These are phyloP conservation scores for Opisthograptis luteolata DNA, from an alignment of 2,888 invertebrate genomes.

Conservation along the genomic window DNA sequence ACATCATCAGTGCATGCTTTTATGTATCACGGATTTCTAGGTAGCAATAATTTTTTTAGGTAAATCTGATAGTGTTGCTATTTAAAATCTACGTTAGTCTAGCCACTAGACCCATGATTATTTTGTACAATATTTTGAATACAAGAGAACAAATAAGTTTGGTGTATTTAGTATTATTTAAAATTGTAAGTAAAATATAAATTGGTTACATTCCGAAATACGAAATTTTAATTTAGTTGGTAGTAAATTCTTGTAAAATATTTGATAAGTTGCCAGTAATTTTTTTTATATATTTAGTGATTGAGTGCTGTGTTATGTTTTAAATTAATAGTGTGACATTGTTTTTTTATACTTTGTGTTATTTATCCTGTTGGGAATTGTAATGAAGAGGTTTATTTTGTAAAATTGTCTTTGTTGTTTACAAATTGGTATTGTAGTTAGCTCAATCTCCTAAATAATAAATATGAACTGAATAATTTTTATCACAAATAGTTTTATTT, in stretches of 20 bases:
- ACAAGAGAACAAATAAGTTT: conserved; percentile 18
- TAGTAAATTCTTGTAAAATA: conserved; percentile 30
- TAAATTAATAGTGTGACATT: conserved; percentile 50
- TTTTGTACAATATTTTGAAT: conserved; percentile 13
- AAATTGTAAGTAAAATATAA: conserved; percentile 44
- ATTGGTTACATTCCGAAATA: conserved; percentile 54
- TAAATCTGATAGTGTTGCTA: conserved; percentile 9
- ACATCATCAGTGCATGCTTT: too few species aligned
- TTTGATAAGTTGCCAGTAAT: conserved; percentile 48
- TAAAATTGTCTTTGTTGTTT: conserved; percentile 11
- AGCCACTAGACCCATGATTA: conserved; percentile 3
- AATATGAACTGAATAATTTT: conserved; percentile 35
- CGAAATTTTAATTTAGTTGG: conserved; percentile 36
- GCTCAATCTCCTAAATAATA: conserved; percentile 37
- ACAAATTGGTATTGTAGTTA: conserved; percentile 31
- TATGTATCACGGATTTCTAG: background rate
- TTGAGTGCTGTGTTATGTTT: conserved; percentile 69
- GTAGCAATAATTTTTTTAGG: background rate
- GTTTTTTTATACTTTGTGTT: conserved; percentile 42
- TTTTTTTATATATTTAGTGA: conserved; percentile 54
- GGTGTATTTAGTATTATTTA: conserved; percentile 41
- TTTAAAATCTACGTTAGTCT: background rate
- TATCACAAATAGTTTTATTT: conserved; percentile 20
- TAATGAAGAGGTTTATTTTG: conserved; percentile 32
- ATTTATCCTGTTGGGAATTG: conserved; percentile 33